Base-by-base conservation (phyloP, 2,113 vertebrate species). In the Pipa parva region DNA sequence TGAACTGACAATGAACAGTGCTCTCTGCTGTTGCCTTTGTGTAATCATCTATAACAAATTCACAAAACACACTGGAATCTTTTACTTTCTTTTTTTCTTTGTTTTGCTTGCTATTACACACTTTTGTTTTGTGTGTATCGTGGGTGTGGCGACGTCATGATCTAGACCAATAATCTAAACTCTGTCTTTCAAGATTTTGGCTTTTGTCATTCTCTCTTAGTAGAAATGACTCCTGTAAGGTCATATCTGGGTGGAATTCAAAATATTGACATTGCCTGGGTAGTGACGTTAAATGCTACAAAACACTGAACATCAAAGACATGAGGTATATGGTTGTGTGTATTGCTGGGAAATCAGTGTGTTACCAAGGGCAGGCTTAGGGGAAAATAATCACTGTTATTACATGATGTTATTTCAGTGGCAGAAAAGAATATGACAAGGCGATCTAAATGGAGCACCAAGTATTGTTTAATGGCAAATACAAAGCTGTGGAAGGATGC, bases 211-310 rank as follows among this genome's bases (percentile, higher is more conserved):
- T 2, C 12, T 11, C 55, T 36, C 29, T 17, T 33, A 22, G 55
- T 20, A 36, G 55, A 21, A 22, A 55, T 21, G 54, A 15, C 45
- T 59, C 42, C 55, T 37, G 26, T 18, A 57, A 31, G 26, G 54
- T 48, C 42, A 58, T 49, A 29, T 33, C 26, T 17, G 28, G 39
- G 20, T n/a, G 55, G 56, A 68, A 68, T 39, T 37, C 42, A 68
- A 59, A 68, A 68, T 59, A 68, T 68, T 68, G 64, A 68, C 64
- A 50, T 68, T 59, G 24, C 17, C 31, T 25, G 27, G 15, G 22
- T 21, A 15, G 55, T 59, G 55, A 59, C 64, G 45, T 50, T 18
- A 18, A 28, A 22, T 9, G 28, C 42, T 12, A 5, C 2, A 28
- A 49, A 57, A 58, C 42, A 5, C 28, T 4, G 21, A 29, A 58